Conservation (phyloP, 2,113 vertebrate genomes). For the Oophaga pumilio region DNA sequence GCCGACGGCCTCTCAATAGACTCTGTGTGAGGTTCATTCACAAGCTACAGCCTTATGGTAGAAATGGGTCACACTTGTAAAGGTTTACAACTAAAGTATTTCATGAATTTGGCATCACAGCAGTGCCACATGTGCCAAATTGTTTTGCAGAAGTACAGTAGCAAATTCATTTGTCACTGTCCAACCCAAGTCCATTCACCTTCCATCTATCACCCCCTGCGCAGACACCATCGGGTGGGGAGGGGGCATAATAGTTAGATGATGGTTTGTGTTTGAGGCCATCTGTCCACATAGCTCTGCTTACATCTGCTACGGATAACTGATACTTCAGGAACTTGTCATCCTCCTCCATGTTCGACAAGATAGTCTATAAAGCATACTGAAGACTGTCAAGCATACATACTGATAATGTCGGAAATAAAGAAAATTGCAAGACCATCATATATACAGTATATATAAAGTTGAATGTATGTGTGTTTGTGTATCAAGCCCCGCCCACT, state of each 20-base stretch:
- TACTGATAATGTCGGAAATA: too few species aligned
- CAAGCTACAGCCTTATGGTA: neutral
- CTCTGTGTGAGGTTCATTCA: neutral
- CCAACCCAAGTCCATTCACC: neutral
- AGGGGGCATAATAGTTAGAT: neutral
- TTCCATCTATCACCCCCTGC: neutral
- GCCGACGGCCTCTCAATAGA: neutral
- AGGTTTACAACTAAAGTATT: neutral
- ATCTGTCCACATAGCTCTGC: constrained; percentile 24
- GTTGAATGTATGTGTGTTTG: too few species aligned
- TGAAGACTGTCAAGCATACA: too few species aligned
- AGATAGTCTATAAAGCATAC: neutral
- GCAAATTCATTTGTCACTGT: constrained; percentile 20
- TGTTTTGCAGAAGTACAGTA: constrained; percentile 14
- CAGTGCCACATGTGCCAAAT: neutral
- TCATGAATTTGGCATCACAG: neutral
- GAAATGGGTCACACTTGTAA: neutral
- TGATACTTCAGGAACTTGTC: neutral
- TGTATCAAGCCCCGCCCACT: too few species aligned
- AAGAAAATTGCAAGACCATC: too few species aligned
- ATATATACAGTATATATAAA: too few species aligned
- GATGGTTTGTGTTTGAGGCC: constrained; percentile 22
- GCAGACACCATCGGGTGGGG: constrained; percentile 7
- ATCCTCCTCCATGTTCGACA: neutral
- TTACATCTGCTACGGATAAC: neutral